Base-by-base conservation (phyloP, 2,888 invertebrate species). In the Candidula unifasciata region DNA sequence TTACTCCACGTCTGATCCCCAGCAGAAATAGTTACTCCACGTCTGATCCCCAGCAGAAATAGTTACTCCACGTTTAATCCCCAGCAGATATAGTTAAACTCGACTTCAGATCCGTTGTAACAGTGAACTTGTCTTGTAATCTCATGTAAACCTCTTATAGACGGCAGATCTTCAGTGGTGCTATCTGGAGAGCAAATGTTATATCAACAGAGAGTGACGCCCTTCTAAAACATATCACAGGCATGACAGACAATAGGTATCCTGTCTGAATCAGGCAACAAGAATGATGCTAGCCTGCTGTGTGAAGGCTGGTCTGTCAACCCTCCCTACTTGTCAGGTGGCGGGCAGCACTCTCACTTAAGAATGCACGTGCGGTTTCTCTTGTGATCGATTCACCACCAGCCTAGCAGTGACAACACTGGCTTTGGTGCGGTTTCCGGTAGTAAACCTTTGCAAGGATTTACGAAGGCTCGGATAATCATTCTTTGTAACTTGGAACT, bases 291-390 rank as follows among this genome's bases (percentile, higher is more conserved):
- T 54, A 44, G 10, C n/a, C n/a, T 44, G n/a, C 44, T n/a, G 44
- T 44, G 16, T 54, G 74, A 18, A 54, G n/a, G 74, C 21, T 30
- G 8, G 74, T 74, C 74, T 30, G 16, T 18, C 30, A 30, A 74
- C 30, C 30, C 74, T 52, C n/a, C n/a, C 54, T 30, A 74, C 54
- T 74, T 27, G 74, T 74, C 74, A 74, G 30, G 30, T 54, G 73
- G 74, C 74, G 54, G 27, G 52, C 74, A 74, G 30, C 54, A 30
- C 74, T 74, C 74, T 74, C 74, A 74, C 74, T 74, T 74, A 74
- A 54, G 54, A 60, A 74, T 74, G 74, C 74, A 74, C 74, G 54
- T 74, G 74, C 52, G 54, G 74, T 74, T 74, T 74, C 74, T 74
- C 74, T 5, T 54, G 33, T 54, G 74, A 74, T 74, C 74, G 74